phyloP scores from a whole-genome alignment of 2,113 vertebrate genomes.

The Notothenia coriiceps region DNA sequence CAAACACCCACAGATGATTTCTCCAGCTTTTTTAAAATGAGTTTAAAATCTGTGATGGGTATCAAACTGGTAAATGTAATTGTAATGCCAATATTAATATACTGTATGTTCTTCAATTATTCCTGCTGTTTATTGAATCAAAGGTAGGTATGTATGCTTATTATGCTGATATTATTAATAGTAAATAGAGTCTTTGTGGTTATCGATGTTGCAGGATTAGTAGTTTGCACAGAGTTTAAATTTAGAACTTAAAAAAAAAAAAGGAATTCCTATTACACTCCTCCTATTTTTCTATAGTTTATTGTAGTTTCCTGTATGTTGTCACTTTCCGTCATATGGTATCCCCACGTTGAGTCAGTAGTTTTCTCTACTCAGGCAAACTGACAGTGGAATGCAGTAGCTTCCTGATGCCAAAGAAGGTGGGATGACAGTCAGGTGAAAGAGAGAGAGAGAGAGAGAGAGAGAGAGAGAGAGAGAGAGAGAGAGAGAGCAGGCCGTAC shows the following conservation, averaged over 20 bases:
- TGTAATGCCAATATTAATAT: not conserved
- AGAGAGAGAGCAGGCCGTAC: not conserved
- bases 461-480: not conserved
- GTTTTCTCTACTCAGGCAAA: conserved; percentile 5
- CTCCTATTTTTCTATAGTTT: not conserved
- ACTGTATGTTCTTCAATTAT: not conserved
- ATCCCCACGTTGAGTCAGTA: not conserved
- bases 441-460: conserved; percentile 10
- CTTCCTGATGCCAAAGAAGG: not conserved
- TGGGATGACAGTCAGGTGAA: not conserved
- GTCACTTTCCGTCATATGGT: not conserved
- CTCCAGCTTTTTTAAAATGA: too few species aligned
- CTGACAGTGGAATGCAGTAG: conserved; percentile 38
- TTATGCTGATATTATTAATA: too few species aligned
- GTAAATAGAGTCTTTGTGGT: too few species aligned
- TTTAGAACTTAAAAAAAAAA: too few species aligned
- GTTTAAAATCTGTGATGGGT: too few species aligned
- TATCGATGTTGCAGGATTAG: too few species aligned
- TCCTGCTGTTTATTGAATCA: not conserved
- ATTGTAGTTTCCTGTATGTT: conserved; percentile 3
- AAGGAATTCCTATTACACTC: not conserved
- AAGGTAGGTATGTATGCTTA: not conserved
- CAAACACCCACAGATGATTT: too few species aligned
- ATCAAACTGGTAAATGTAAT: not conserved
- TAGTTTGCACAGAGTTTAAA: not conserved